These are phyloP conservation scores for Hydractinia symbiolongicarpus DNA, from an alignment of 30 jellyfish, hydroid and myxozoan species.

Conservation along the genomic window DNA sequence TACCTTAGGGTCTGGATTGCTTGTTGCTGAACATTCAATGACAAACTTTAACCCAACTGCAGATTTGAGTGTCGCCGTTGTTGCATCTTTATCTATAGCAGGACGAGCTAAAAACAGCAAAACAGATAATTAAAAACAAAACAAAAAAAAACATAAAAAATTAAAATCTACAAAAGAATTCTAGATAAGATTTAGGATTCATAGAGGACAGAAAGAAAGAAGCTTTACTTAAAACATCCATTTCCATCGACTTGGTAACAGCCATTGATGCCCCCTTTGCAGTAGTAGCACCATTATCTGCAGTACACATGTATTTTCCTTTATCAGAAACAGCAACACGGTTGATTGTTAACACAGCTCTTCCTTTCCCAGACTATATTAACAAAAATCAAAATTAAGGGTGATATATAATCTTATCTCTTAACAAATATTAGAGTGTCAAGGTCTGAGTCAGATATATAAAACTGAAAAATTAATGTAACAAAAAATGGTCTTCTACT, in stretches of 20 bases:
- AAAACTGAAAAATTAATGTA: no score
- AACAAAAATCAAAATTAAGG: not conserved
- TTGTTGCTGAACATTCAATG: slow-evolving; percentile 55
- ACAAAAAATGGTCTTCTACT: no score
- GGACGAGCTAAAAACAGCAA: slow-evolving; percentile 19
- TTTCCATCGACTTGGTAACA: slow-evolving; percentile 9
- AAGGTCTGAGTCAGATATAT: no score
- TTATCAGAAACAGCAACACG: not conserved
- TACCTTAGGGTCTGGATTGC: slow-evolving; percentile 62
- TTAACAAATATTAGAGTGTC: no score
- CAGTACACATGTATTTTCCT: slow-evolving; percentile 27
- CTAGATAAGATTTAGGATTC: not conserved
- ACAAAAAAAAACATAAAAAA: not conserved
- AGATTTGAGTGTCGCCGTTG: slow-evolving; percentile 1
- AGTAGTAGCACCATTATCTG: slow-evolving; percentile 31
- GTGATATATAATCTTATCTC: not conserved
- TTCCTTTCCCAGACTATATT: slow-evolving; percentile 21
- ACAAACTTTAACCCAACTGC: slow-evolving; percentile 26
- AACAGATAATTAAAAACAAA: not conserved
- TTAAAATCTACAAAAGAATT: not conserved
- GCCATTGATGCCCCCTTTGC: not conserved
- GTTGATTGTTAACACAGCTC: not conserved
- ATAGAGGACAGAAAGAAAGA: not conserved
- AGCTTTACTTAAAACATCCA: slow-evolving; percentile 15
- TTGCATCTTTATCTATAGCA: slow-evolving; percentile 4